Evolutionary conservation across 2,888 invertebrate genomes (phyloP).

Genomic region (Fabriciana adippe): DNA sequence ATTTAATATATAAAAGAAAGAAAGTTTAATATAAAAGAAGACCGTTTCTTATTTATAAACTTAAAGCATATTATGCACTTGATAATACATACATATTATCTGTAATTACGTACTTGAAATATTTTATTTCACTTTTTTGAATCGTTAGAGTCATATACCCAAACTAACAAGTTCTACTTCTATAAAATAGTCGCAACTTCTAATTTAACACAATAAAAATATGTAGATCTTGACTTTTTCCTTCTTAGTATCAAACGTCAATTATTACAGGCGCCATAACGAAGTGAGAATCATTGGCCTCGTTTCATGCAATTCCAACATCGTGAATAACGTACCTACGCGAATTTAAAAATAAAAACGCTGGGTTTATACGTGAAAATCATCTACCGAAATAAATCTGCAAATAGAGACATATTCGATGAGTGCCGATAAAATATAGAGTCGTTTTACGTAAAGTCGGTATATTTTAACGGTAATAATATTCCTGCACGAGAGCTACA

Average conservation of each 20-base stretch:
- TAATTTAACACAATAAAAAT: background rate
- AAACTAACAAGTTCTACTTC: too few relatives aligned
- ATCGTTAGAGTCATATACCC: too few relatives aligned
- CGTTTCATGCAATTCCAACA: conserved; percentile 53
- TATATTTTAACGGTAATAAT: background rate
- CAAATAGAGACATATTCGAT: conserved; percentile 54
- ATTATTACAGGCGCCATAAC: conserved; percentile 46
- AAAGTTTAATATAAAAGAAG: too few relatives aligned
- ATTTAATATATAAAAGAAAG: too few relatives aligned
- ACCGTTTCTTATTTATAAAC: too few relatives aligned
- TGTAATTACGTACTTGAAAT: too few relatives aligned
- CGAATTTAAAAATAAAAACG: conserved; percentile 62
- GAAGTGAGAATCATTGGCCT: conserved; percentile 57
- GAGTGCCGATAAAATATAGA: conserved; percentile 8
- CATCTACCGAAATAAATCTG: conserved; percentile 52
- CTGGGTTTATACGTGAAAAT: conserved; percentile 43
- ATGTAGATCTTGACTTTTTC: background rate
- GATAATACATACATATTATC: too few relatives aligned
- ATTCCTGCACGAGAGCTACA: too few relatives aligned
- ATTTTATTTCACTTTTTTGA: too few relatives aligned
- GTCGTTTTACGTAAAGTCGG: conserved; percentile 2
- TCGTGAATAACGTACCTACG: conserved; percentile 48
- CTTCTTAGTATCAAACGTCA: background rate
- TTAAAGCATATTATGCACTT: too few relatives aligned
- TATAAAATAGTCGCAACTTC: background rate